Evolutionary conservation across 2,797 vertebrate species (phyloP), one percentile per base, ranked within the genome.

Genomic region (Falco cherrug): DNA sequence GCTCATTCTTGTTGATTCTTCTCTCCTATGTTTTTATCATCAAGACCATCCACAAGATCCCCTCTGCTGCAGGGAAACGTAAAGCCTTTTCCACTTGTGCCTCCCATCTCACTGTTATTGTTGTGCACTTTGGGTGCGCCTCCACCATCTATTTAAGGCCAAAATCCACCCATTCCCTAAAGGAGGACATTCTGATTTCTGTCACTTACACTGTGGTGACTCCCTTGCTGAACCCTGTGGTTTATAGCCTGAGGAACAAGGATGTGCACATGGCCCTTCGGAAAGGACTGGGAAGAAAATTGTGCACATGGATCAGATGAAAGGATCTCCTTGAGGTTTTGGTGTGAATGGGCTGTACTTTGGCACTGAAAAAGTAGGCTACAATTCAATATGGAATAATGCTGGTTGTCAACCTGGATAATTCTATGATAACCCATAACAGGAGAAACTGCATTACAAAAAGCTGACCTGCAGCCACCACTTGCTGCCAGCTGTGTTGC

Each of bases 21-120:
- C 5, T 96, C 51, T 97, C 94, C 2, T 96, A 97, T 1, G 6
- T 37, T 59, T 95, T 74, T 25, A 97, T 97, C 26, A 31, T 96
- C 48, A 54, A 21, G 12, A 37, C 94, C 3, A 84, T 97, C 39
- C 68, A 97, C n/a, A 94, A 74, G 63, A 97, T 97, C 43, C 73
- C 87, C 19, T 97, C 97, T 5, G 37, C 33, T 0, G 67, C 83
- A 8, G 96, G 96, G 8, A 56, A 25, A 43, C 73, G 17, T 13
- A 97, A 97, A 53, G 95, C 95, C n/a, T 97, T 97, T 56, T 97
- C 97, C 17, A 97, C 97, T 8, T 97, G 96, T 7, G 89, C 95
- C 22, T 97, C 92, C 0, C 96, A 96, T 25, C 84, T 97, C 70
- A 95, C 78, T 0, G 95, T 97, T 65, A 95, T 97, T 4, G 7